Base-by-base conservation (phyloP, 2,113 vertebrate species). In the Silurus meridionalis region DNA sequence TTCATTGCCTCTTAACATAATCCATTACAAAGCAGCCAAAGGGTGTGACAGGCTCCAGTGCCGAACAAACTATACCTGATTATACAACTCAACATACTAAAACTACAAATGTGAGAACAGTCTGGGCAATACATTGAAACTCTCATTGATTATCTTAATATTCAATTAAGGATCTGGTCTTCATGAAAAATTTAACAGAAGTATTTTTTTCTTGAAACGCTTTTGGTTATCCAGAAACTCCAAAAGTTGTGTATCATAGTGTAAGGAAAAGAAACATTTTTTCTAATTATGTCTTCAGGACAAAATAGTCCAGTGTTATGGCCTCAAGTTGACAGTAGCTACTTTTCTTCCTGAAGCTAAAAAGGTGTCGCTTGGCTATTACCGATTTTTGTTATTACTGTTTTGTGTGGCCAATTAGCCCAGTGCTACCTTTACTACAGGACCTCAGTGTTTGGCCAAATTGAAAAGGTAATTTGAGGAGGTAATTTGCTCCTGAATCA, bases 381-480 rank as follows among this genome's bases (percentile, higher is more conserved):
- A 28, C 11, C 4, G 9, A 57, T 15, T 57, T 25, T 79, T 57
- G 52, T 23, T 77, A 52, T 77, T 53, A 77, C 50, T 53, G 48
- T 53, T 53, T n/a, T 77, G 50, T 77, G 19, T 25, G 52, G 53
- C n/a, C 75, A 78, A 78, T 57, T 78, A 78, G 21, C 53, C 55
- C n/a, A 78, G 10, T 1, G 25, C 21, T 78, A 55, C 48, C 23
- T 57, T 21, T 74, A 78, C 50, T 14, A 23, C 11, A 57, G 75
- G n/a, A 8, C 10, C 48, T 14, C 55, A 10, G 23, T 78, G n/a
- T 78, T 53, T 55, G 75, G 23, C 75, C 53, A 74, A 74, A 74
- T 28, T 57, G 23, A 25, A 23, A 23, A 55, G 23, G 52, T 25
- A 78, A 57, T 78, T 78, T 78, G 23, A 25, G 52, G 52, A 55